Evolutionary conservation across 2,113 vertebrate genomes (phyloP).

Genomic region (Hippocampus barbouri): DNA sequence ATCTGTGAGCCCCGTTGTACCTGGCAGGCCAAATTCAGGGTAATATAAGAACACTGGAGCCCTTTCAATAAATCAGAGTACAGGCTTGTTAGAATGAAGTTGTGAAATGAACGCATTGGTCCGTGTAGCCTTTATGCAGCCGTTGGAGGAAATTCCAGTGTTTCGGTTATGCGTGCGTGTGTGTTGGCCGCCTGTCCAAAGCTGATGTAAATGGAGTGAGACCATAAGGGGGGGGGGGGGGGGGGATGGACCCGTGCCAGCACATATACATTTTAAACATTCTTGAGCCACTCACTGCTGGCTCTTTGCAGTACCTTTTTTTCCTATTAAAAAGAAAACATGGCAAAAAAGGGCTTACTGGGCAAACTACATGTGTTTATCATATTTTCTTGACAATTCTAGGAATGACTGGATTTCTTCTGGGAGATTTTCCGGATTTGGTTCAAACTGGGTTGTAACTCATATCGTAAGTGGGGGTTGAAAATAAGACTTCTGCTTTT

Average conservation of each 20-base stretch:
- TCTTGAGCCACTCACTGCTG: conserved; percentile 2
- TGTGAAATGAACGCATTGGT: conserved; percentile 54
- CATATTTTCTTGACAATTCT: conserved; percentile 43
- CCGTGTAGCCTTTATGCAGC: conserved; percentile 5
- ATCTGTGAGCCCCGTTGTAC: not conserved
- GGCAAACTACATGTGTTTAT: conserved; percentile 29
- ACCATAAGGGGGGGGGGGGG: conserved; percentile 26
- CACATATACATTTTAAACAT: conserved; percentile 19
- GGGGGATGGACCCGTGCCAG: conserved; percentile 41
- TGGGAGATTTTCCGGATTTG: conserved; percentile 24
- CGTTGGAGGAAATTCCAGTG: conserved; percentile 23
- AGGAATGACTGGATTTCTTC: conserved; percentile 45
- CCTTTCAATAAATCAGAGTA: conserved; percentile 15
- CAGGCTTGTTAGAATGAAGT: not conserved
- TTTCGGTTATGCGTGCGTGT: conserved; percentile 41
- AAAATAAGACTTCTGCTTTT: conserved; percentile 21
- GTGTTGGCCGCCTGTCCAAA: conserved; percentile 44
- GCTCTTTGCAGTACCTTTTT: not conserved
- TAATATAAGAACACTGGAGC: conserved; percentile 8
- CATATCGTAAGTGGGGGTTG: not conserved
- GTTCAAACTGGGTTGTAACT: conserved; percentile 33
- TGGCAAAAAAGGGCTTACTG: not conserved
- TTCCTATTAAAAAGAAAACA: conserved; percentile 16
- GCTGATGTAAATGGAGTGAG: conserved; percentile 64
- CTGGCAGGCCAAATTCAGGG: not conserved